Percentiles rank a stretch among this genome's conserved stretches.
phyloP scores from a whole-genome alignment of 1,140 invertebrate genomes.

The Ostrea edulis region DNA sequence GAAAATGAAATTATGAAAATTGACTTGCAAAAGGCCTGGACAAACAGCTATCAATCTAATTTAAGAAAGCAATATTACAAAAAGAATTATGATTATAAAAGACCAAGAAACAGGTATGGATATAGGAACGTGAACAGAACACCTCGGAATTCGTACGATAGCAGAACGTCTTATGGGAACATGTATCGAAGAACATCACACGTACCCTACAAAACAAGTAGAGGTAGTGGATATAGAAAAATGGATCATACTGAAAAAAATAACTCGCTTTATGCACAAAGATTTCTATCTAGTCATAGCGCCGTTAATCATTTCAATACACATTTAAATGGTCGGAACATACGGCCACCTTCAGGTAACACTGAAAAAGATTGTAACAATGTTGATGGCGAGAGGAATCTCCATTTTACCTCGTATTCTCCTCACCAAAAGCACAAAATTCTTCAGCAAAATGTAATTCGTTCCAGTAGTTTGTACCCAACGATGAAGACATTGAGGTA shows the following conservation, averaged over 20 bases:
- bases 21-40: neutral
- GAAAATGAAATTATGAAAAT: conserved; percentile 11
- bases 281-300: neutral
- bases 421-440: too few relatives aligned
- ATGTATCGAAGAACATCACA: neutral
- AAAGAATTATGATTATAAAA: neutral
- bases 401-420: too few relatives aligned
- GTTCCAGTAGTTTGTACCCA: too few relatives aligned
- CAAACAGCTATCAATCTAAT: neutral
- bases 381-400: too few relatives aligned
- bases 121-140: neutral
- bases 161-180: neutral
- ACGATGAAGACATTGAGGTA: too few relatives aligned
- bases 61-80: neutral
- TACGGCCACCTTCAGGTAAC: too few relatives aligned
- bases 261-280: neutral
- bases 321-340: too few relatives aligned
- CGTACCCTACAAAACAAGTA: neutral
- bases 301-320: too few relatives aligned
- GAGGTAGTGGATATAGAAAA: neutral
- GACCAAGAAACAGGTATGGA: neutral
- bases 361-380: too few relatives aligned
- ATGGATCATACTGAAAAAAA: neutral
- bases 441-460: too few relatives aligned
- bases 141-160: neutral